Conservation (phyloP, 2,888 invertebrate genomes). For the Sclerodermus sp. region DNA sequence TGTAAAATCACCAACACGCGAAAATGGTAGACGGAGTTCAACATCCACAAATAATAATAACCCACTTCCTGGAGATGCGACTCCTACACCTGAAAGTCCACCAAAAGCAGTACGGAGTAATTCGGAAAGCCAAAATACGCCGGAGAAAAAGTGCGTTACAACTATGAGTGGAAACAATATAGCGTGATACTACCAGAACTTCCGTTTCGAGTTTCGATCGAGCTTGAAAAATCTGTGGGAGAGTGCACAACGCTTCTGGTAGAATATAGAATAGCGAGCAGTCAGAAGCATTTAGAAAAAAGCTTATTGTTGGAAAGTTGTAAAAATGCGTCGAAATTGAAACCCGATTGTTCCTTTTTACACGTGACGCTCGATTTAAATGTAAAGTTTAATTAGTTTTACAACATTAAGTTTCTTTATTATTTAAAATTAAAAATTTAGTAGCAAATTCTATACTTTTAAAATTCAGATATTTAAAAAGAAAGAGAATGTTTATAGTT, state of each 20-base stretch:
- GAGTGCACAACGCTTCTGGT: constrained; percentile 50
- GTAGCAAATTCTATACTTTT: no score
- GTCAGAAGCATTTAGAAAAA: constrained; percentile 9
- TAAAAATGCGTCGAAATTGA: neutral
- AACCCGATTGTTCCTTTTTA: no score
- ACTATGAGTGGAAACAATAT: constrained; percentile 64
- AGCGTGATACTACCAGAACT: constrained; percentile 60
- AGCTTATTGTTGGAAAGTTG: neutral
- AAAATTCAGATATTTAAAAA: no score
- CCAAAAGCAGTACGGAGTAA: constrained; percentile 60
- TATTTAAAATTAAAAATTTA: no score
- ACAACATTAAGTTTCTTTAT: no score
- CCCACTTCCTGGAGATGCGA: constrained; percentile 52
- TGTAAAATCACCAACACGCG: constrained; percentile 61
- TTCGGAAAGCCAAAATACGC: constrained; percentile 61
- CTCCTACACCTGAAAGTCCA: constrained; percentile 54
- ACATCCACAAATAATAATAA: constrained; percentile 61
- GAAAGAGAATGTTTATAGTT: no score
- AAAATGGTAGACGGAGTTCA: constrained; percentile 57
- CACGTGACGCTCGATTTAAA: no score
- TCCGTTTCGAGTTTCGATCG: constrained; percentile 51
- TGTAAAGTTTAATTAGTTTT: no score
- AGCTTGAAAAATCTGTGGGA: constrained; percentile 49
- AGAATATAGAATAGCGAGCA: no score
- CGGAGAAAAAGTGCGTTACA: constrained; percentile 62